These are phyloP conservation scores for Tuta absoluta DNA, from an alignment of 2,888 invertebrate genomes.

Conservation along the genomic window DNA sequence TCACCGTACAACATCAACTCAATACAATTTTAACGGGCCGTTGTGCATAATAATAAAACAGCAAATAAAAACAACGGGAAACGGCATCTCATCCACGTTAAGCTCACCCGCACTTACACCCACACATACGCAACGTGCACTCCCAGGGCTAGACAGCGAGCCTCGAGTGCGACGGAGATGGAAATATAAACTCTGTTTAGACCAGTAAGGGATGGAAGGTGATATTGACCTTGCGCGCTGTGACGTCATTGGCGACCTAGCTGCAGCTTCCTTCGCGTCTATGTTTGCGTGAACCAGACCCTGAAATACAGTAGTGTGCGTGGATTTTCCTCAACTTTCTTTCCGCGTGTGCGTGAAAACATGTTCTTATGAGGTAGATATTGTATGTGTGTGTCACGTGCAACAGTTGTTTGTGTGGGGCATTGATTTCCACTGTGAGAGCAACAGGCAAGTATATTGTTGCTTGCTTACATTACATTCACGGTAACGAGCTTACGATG, in stretches of 20 bases:
- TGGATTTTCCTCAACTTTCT: slow-evolving; percentile 38
- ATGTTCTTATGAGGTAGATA: slow-evolving; percentile 30
- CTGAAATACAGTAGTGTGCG: slow-evolving; percentile 60
- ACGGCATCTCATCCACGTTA: background rate
- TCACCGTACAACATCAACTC: too few species aligned
- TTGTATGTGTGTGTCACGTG: slow-evolving; percentile 20
- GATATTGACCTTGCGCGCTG: slow-evolving; percentile 78
- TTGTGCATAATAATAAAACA: too few species aligned
- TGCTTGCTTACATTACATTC: slow-evolving; percentile 28
- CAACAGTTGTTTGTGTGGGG: slow-evolving; percentile 32
- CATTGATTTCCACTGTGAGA: slow-evolving; percentile 70
- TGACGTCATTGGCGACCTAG: slow-evolving; percentile 84
- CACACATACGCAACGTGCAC: slow-evolving; percentile 49
- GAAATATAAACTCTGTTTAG: slow-evolving; percentile 26
- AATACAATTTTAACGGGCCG: too few species aligned
- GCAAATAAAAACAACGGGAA: background rate
- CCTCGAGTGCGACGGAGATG: slow-evolving; percentile 52
- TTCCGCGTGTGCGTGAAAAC: slow-evolving; percentile 30
- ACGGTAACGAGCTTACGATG: slow-evolving; percentile 17
- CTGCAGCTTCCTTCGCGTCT: slow-evolving; percentile 66
- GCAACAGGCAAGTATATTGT: slow-evolving; percentile 59
- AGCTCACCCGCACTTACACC: slow-evolving; percentile 21
- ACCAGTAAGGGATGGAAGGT: slow-evolving; percentile 52
- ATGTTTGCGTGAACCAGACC: slow-evolving; percentile 77
- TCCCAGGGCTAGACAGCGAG: slow-evolving; percentile 64